Evolutionary conservation across 1,140 invertebrate species (phyloP).

Genomic region (Muscidifurax raptorellus): DNA sequence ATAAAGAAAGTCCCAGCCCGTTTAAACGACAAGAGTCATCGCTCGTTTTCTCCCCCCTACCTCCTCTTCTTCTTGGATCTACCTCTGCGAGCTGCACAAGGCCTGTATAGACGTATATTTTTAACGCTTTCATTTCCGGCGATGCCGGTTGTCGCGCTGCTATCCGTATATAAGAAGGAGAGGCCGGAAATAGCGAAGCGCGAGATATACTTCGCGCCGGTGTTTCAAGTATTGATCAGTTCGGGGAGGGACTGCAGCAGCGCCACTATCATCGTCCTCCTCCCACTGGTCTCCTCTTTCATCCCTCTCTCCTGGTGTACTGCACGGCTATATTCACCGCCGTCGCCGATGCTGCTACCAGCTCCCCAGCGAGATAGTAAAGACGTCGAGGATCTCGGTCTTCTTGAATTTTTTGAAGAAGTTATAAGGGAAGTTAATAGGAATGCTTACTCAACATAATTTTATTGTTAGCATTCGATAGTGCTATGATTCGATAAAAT

Average conservation of each 20-base stretch:
- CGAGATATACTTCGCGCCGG: constrained; percentile 59
- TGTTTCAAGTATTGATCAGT: constrained; percentile 74
- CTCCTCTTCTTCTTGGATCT: background rate
- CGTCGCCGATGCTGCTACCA: background rate
- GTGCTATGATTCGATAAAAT: too few relatives aligned
- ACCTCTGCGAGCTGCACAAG: background rate
- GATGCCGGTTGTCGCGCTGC: constrained; percentile 24
- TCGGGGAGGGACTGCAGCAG: constrained; percentile 50
- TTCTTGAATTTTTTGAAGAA: too few relatives aligned
- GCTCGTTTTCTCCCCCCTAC: background rate
- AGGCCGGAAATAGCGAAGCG: constrained; percentile 70
- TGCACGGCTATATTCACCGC: background rate
- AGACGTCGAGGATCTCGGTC: too few relatives aligned
- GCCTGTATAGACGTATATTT: constrained; percentile 46
- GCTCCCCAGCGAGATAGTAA: too few relatives aligned
- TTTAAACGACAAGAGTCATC: background rate
- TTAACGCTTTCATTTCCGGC: constrained; percentile 72
- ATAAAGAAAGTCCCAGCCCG: constrained; percentile 10
- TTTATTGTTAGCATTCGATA: too few relatives aligned
- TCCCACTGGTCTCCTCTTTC: background rate
- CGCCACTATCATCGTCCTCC: constrained; percentile 23
- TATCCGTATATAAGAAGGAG: constrained; percentile 25
- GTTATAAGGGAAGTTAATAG: too few relatives aligned
- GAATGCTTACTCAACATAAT: too few relatives aligned
- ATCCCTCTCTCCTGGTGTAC: background rate